Evolutionary conservation across 2,888 invertebrate genomes (phyloP).

Genomic region (Cistogaster globosa): DNA sequence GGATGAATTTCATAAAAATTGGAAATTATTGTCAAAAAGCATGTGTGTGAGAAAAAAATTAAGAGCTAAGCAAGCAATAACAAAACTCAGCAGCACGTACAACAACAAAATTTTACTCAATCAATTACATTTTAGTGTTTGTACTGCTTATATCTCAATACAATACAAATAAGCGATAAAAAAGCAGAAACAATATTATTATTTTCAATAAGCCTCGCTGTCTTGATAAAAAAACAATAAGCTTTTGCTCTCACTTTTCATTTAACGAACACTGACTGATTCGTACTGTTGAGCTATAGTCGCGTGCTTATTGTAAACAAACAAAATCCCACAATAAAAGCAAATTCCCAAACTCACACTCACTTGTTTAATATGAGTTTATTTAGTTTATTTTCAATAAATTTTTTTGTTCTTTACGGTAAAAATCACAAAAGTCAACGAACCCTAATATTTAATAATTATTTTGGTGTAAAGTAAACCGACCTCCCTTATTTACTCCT

Average conservation of each 20-base stretch:
- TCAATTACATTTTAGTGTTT: background rate
- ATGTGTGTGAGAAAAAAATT: conserved; percentile 24
- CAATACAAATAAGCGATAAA: conserved; percentile 2
- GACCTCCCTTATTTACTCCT: conserved; percentile 1
- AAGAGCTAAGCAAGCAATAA: background rate
- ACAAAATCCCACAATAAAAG: background rate
- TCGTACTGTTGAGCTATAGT: conserved; percentile 53
- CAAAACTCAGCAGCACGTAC: background rate
- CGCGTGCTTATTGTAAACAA: conserved; percentile 60
- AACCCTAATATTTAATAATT: conserved; percentile 19
- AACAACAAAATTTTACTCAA: conserved; percentile 33
- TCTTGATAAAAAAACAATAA: conserved; percentile 20
- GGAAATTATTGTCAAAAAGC: conserved; percentile 28
- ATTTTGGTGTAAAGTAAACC: background rate
- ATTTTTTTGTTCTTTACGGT: background rate
- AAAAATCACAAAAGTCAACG: conserved; percentile 37
- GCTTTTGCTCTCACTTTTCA: conserved; percentile 68
- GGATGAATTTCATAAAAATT: conserved; percentile 64
- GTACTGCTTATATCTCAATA: background rate
- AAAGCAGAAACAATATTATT: background rate
- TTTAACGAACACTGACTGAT: background rate
- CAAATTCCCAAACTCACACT: conserved; percentile 6
- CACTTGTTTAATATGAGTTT: background rate
- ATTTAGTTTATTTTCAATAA: background rate
- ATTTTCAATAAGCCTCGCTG: background rate